Base-by-base conservation (phyloP, 2,797 vertebrate species). In the Acrocephalus scirpaceus region DNA sequence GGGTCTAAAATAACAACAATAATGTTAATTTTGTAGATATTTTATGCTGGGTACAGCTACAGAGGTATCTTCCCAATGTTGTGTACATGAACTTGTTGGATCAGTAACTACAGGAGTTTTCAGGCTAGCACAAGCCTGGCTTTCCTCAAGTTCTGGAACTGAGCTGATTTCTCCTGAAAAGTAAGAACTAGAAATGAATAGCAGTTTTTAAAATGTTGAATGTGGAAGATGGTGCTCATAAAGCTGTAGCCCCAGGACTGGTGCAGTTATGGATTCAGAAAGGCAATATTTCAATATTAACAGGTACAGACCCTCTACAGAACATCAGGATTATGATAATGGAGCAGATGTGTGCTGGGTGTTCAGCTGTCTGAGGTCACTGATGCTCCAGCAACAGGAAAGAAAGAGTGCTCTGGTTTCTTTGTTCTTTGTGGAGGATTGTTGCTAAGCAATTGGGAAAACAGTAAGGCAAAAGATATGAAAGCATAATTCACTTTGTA, bases 391-490 rank as follows among this genome's bases (percentile, higher is more conserved):
- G 81, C 53, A 26, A 77, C 93, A 79, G 50, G 86, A 97, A 90
- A 93, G 91, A 94, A 66, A 80, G 54, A 57, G 20, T 61, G 79
- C 50, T 95, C 88, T 66, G 69, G 5, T 11, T 7, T 30, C 80
- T 82, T 85, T 51, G 58, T 66, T 6, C 42, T 86, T 89, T 87
- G 77, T 89, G 62, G 75, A 97, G 72, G 94, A 69, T 95, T 96
- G 97, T 98, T 98, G 97, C 98, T 97, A 97, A 97, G 98, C 97
- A 97, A 96, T 98, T 94, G 85, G 44, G 60, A 87, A 93, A 93
- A 94, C 57, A 92, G 73, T 72, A 60, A 81, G 44, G 86, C 79
- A 95, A 96, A 93, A 97, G 71, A 93, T 96, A 97, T 94, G 95
- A 97, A 97, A 93, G 90, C 91, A 95, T 97, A 98, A 98, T 98